phyloP scores from a whole-genome alignment of 2,113 vertebrate species.

The Gallinago jamesoni region DNA sequence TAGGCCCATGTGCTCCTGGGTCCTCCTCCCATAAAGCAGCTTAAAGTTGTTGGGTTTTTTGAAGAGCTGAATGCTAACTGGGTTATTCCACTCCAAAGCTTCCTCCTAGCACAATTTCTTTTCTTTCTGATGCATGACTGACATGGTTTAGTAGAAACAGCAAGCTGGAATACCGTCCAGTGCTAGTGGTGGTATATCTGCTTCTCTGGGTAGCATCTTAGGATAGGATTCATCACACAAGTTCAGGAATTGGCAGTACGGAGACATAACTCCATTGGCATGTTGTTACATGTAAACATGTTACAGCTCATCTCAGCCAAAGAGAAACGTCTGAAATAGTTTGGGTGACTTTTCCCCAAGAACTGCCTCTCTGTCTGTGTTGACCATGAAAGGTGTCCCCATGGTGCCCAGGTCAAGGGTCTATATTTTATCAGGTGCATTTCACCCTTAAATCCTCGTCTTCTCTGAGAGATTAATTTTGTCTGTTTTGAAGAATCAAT shows the following conservation, averaged over 20 bases:
- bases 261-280: neutral
- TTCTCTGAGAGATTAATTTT: neutral
- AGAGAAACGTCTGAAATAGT: neutral
- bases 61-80: neutral
- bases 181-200: neutral
- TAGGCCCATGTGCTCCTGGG: neutral
- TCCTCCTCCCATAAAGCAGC: neutral
- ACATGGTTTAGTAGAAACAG: neutral
- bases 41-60: neutral
- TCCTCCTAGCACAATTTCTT: neutral
- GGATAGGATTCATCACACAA: neutral
- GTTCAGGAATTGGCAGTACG: neutral
- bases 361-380: neutral
- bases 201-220: neutral
- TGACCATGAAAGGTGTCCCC: neutral
- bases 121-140: neutral
- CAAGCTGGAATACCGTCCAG: neutral
- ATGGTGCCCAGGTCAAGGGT: neutral
- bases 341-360: neutral
- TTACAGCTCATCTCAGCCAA: neutral
- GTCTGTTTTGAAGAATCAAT: neutral
- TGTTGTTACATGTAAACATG: neutral
- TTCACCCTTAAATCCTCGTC: neutral
- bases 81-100: neutral
- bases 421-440: neutral